Conservation (phyloP, 2,113 vertebrate species). For the Fregata magnificens region DNA sequence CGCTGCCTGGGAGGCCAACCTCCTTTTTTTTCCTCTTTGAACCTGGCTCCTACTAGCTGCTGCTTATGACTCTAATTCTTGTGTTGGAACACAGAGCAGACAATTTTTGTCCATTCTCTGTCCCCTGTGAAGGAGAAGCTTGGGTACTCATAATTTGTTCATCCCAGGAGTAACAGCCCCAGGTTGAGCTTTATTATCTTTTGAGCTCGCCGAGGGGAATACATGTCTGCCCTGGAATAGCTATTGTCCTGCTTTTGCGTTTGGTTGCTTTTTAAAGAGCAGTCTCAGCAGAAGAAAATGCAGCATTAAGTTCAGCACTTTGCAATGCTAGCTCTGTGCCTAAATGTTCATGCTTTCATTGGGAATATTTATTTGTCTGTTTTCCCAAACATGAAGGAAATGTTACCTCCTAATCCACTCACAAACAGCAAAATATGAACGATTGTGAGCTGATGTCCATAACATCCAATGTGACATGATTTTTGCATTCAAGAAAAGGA, state of each 20-base stretch:
- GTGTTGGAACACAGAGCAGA: not conserved
- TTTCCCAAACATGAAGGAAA: not conserved
- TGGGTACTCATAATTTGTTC: not conserved
- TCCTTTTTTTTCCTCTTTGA: not conserved
- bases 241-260: not conserved
- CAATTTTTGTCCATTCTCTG: not conserved
- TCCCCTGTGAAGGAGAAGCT: not conserved
- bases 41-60: not conserved
- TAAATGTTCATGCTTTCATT: not conserved
- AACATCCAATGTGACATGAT: no score
- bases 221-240: not conserved
- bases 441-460: not conserved
- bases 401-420: not conserved
- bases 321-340: not conserved
- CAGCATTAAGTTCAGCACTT: not conserved
- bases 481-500: not conserved
- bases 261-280: not conserved
- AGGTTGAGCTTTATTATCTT: not conserved
- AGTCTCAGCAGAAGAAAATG: not conserved
- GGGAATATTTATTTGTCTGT: not conserved
- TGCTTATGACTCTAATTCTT: not conserved
- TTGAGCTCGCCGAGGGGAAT: not conserved
- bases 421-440: not conserved
- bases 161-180: not conserved
- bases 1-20: not conserved